phyloP scores from a whole-genome alignment of 1,140 invertebrate genomes.

The Pseudomyrmex concolor region DNA sequence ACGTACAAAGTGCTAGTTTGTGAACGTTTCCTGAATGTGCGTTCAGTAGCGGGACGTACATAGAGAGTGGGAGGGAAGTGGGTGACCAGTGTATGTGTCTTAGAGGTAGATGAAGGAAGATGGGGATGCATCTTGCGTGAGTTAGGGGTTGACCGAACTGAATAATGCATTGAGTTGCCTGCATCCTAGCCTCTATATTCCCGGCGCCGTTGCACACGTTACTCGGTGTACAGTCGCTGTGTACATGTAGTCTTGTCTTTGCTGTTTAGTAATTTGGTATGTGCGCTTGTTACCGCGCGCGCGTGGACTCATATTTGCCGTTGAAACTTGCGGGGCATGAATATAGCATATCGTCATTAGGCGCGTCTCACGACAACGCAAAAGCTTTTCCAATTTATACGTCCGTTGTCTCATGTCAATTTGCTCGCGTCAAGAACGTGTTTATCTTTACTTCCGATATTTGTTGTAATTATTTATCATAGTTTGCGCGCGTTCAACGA shows the following conservation, averaged over 20 bases:
- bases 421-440: neutral
- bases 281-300: slow-evolving; percentile 69
- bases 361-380: neutral
- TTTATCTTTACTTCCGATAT: neutral
- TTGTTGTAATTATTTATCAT: neutral
- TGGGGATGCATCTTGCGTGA: slow-evolving; percentile 81
- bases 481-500: neutral
- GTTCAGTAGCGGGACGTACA: neutral
- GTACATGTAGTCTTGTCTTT: slow-evolving; percentile 78
- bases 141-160: slow-evolving; percentile 81
- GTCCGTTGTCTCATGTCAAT: neutral
- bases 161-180: slow-evolving; percentile 80
- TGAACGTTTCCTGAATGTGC: slow-evolving; percentile 22
- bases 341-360: neutral
- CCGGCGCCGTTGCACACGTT: slow-evolving; percentile 63
- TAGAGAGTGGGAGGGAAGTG: neutral
- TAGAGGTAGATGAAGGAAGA: slow-evolving; percentile 64
- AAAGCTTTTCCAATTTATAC: neutral
- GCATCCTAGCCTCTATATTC: slow-evolving; percentile 76
- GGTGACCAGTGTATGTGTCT: slow-evolving; percentile 68
- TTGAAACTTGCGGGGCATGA: slow-evolving; percentile 8
- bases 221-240: slow-evolving; percentile 58
- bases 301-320: slow-evolving; percentile 56
- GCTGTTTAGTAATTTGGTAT: slow-evolving; percentile 80
- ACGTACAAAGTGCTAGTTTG: slow-evolving; percentile 58